Evolutionary conservation across 2,797 vertebrate genomes (phyloP).

Genomic region (Lepus oiostolus): DNA sequence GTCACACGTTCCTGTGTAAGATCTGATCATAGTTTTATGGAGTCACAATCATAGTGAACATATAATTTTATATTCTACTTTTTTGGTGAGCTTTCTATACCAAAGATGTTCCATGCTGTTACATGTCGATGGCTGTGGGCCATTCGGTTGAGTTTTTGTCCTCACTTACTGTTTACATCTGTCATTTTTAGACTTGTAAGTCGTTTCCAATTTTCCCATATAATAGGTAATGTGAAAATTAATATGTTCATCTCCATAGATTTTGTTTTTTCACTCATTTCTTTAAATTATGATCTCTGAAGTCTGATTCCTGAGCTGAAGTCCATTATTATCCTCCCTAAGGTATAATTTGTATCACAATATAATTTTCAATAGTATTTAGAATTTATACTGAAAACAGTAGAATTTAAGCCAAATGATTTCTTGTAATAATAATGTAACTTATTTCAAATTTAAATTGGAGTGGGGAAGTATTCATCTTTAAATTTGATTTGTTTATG

Average conservation of each 20-base stretch:
- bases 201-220: background rate
- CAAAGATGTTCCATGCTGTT: background rate
- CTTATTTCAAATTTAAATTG: constrained; percentile 54
- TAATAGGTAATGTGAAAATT: constrained; percentile 3
- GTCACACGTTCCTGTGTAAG: background rate
- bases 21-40: background rate
- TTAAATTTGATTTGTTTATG: constrained; percentile 37
- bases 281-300: background rate
- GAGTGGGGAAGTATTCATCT: background rate
- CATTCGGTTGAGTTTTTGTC: background rate
- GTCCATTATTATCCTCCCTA: background rate
- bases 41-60: background rate
- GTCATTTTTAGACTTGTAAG: constrained; percentile 13
- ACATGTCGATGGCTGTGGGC: too few species aligned
- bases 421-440: background rate
- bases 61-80: background rate
- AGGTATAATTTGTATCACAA: constrained; percentile 13
- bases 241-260: background rate
- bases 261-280: constrained; percentile 29
- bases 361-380: constrained; percentile 43
- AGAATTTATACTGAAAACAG: constrained; percentile 18
- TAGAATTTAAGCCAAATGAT: constrained; percentile 5
- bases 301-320: constrained; percentile 31
- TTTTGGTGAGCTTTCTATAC: background rate
- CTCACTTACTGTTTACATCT: background rate